Base-by-base conservation (phyloP, 2,888 invertebrate species). In the Polymixis flavicincta region DNA sequence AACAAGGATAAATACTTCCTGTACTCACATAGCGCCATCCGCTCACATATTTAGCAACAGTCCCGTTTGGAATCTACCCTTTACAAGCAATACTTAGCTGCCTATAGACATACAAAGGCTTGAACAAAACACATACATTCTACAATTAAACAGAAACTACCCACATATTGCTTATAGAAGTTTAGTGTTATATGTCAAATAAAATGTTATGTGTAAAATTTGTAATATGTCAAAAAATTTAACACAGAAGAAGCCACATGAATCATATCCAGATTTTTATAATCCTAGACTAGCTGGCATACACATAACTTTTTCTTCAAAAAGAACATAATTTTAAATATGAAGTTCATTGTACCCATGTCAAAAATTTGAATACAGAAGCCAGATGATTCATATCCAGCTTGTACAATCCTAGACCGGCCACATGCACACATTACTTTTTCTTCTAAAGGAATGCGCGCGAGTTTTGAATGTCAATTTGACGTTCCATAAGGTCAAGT, bases 391-490 rank as follows among this genome's bases (percentile, higher is more conserved):
- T 78, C 74, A 77, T 78, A 74, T 77, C 54, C 80, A 82, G 71
- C 50, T 74, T 85, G 77, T 70, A 60, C 32, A 80, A 84, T 76
- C 59, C 82, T 80, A 82, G 82, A 57, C 68, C 77, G 55, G 70
- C 82, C 80, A 73, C 80, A 83, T 78, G 54, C 73, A 63, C 57
- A 14, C 67, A 82, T 84, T 78, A 71, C 72, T 84, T 83, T 85
- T 78, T 88, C 85, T 90, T 87, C 83, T 82, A 85, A 84, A 90
- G 89, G 92, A 91, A 92, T 92, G 92, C 89, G 92, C 86, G 88
- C 92, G 91, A 84, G 90, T 78, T 89, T 88, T 88, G 93, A 93
- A 93, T 93, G 89, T 90, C 90, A 93, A 93, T 90, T 89, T 88
- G 84, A 87, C 77, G 86, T 85, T 85, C 75, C 71, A 87, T 90